Percentiles rank a stretch among this genome's conserved stretches.
These are phyloP conservation scores for Ochropleura plecta DNA, from an alignment of 2,888 invertebrate genomes.

Conservation along the genomic window DNA sequence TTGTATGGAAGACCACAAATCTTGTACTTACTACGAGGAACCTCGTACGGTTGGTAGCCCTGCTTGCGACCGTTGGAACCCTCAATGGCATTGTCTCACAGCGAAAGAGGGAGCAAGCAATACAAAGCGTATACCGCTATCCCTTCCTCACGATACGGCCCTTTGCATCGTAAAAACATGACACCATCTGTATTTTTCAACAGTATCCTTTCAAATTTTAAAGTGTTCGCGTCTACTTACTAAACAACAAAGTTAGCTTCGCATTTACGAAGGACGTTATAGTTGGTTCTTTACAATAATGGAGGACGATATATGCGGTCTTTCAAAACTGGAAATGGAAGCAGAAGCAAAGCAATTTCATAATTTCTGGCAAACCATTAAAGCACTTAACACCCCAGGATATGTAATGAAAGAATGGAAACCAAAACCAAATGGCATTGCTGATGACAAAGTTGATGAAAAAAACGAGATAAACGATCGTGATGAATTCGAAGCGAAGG, in stretches of 20 bases:
- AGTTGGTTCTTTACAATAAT: neutral
- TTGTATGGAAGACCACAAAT: too few species aligned
- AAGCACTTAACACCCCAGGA: neutral
- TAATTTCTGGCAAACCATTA: neutral
- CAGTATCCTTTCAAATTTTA: neutral
- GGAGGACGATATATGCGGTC: neutral
- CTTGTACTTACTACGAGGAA: too few species aligned
- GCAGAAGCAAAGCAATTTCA: too few species aligned
- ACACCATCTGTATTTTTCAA: neutral
- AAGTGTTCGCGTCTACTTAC: neutral
- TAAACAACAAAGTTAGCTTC: neutral
- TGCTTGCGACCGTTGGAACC: neutral
- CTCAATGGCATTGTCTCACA: neutral
- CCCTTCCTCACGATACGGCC: neutral
- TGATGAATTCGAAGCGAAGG: neutral
- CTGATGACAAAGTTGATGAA: neutral
- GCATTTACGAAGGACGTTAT: neutral
- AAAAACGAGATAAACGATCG: accelerated
- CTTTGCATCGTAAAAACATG: neutral
- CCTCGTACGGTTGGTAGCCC: too few species aligned
- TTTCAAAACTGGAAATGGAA: neutral
- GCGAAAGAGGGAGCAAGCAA: neutral
- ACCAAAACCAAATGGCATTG: accelerated
- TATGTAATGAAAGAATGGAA: neutral
- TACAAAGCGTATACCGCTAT: neutral